Base-by-base conservation (phyloP, 1,140 invertebrate genomes). In the Dendrolimus kikuchii region DNA sequence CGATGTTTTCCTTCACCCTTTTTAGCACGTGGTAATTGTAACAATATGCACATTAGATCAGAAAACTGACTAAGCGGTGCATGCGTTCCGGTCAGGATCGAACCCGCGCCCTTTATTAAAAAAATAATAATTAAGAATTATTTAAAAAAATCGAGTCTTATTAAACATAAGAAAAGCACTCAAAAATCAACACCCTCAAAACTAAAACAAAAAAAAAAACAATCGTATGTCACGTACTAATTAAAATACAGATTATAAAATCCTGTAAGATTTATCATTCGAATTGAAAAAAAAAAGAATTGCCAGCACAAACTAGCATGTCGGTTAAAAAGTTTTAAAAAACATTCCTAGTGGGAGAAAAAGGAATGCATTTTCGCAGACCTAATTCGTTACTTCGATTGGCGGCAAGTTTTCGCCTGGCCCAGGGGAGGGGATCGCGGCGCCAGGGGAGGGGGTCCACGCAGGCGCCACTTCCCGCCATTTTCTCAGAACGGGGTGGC, bases 391-490 rank as follows among this genome's bases (percentile, higher is more conserved):
- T 67, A 68, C 55, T 71, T 73, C 73, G 74, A 81, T 81, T 78
- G 68, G 68, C 61, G 67, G 59, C 70, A 81, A 81, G 71, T 81
- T 81, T 72, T 71, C 60, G 59, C 61, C 59, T 54, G 48, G 38
- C 38, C 10, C 5, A 4, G 23, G 42, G 39, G 10, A 7, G 38
- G 38, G 49, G 36, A 39, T 3, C 38, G 36, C 6, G 48, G 23
- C 38, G 41, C 45, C 38, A 40, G 47, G 64, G 46, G 59, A 60
- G 59, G 55, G 60, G 64, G 63, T 68, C 59, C 75, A 80, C 76
- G 74, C 77, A 79, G 72, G 77, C 76, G 77, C 77, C 71, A 67
- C 50, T 79, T 83, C 77, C 76, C 80, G 80, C 74, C 80, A 71
- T 79, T 79, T 80, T 76, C 71, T 74, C 64, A 54, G 53, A 36